phyloP scores from a whole-genome alignment of 2,113 vertebrate genomes.

The Hydropotes inermis region DNA sequence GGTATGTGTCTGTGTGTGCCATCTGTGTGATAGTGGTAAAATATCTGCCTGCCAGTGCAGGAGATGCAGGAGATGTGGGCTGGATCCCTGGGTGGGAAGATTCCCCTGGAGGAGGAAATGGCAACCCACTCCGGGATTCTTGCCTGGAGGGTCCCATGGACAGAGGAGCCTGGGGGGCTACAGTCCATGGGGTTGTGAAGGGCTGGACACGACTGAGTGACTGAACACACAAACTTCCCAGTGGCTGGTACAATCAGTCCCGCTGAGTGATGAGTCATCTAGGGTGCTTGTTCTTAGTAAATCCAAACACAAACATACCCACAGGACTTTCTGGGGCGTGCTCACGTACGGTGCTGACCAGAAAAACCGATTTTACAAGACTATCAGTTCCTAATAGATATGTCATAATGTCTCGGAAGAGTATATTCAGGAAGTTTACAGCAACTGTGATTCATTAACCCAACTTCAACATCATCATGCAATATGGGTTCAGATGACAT shows the following conservation, averaged over 20 bases:
- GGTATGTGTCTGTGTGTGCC: neutral
- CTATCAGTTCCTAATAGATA: neutral
- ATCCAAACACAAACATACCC: neutral
- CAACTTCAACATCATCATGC: neutral
- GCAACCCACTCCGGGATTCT: neutral
- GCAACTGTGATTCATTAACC: constrained; percentile 60
- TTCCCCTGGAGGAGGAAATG: neutral
- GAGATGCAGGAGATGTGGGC: neutral
- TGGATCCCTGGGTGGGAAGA: neutral
- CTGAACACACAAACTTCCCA: neutral
- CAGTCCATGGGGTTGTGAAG: neutral
- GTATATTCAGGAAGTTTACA: constrained; percentile 16
- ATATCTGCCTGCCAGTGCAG: neutral
- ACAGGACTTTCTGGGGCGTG: neutral
- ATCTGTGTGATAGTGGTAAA: fast-evolving
- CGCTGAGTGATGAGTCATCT: neutral
- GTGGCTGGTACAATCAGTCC: neutral
- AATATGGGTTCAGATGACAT: constrained; percentile 19
- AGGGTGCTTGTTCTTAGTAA: neutral
- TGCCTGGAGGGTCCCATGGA: neutral
- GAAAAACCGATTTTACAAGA: neutral
- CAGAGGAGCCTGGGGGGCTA: neutral
- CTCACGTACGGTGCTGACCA: neutral
- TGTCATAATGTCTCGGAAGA: neutral
- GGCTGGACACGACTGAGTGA: neutral